phyloP scores from a whole-genome alignment of 2,113 vertebrate species.

The Camelus dromedarius region DNA sequence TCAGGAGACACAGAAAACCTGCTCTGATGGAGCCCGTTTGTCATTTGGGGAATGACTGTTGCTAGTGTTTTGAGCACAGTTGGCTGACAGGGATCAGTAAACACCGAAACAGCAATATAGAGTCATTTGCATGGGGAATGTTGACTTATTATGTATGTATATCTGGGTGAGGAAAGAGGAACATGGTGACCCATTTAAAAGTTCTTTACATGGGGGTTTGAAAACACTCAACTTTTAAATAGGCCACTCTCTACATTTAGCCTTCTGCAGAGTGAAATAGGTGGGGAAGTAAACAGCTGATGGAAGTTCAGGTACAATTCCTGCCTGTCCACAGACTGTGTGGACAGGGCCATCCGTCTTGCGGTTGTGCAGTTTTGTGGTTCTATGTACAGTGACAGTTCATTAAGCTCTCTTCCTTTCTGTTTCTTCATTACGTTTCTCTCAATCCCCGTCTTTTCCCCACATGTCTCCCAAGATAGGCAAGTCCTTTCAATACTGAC shows the following conservation, averaged over 20 bases:
- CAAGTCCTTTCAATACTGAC: neutral
- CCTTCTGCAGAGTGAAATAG: neutral
- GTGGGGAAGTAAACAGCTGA: neutral
- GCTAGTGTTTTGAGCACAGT: slow-evolving; percentile 61
- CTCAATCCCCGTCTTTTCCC: neutral
- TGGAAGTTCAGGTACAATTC: neutral
- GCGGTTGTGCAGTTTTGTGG: neutral
- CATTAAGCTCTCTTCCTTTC: neutral
- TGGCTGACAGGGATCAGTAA: slow-evolving; percentile 66
- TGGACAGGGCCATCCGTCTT: neutral
- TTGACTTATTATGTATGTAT: slow-evolving; percentile 41
- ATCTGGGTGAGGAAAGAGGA: slow-evolving; percentile 58
- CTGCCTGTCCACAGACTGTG: neutral
- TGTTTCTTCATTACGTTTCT: neutral
- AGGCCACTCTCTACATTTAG: neutral
- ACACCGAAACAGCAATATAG: slow-evolving; percentile 58
- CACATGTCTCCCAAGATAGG: neutral
- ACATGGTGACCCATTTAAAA: slow-evolving; percentile 70
- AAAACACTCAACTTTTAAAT: slow-evolving; percentile 50
- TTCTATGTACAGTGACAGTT: neutral
- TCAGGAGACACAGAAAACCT: slow-evolving; percentile 16
- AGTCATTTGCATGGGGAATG: slow-evolving; percentile 55
- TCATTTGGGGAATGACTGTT: slow-evolving; percentile 45
- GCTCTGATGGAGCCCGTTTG: slow-evolving; percentile 33
- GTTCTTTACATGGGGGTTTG: slow-evolving; percentile 2